These are phyloP conservation scores for Eristalis arbustorum DNA, from an alignment of 2,888 invertebrate species.

Conservation along the genomic window DNA sequence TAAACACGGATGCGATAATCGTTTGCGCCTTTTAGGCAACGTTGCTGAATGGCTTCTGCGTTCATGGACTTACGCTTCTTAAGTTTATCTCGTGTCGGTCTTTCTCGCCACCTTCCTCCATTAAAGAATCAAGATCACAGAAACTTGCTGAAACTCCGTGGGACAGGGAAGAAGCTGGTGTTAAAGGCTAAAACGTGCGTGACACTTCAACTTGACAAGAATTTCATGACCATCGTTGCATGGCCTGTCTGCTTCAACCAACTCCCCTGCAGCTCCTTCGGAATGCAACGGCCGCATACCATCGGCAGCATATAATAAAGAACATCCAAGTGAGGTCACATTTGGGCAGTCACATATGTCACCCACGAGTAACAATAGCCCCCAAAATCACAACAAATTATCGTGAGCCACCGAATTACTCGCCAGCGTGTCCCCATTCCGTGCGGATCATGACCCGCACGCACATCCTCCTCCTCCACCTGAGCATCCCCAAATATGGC, in stretches of 20 bases:
- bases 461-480: neutral
- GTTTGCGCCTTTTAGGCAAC: too few relatives aligned
- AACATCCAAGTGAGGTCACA: neutral
- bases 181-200: neutral
- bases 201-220: neutral
- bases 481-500: conserved; percentile 22
- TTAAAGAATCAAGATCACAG: too few relatives aligned
- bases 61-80: too few relatives aligned
- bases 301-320: neutral
- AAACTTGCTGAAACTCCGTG: too few relatives aligned
- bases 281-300: neutral
- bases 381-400: neutral
- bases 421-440: conserved; percentile 24
- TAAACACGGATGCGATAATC: too few relatives aligned
- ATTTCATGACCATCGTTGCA: neutral
- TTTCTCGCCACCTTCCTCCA: too few relatives aligned
- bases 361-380: neutral
- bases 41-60: too few relatives aligned
- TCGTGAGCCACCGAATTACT: conserved; percentile 58
- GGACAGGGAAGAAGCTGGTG: too few relatives aligned
- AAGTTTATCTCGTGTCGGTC: too few relatives aligned
- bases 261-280: neutral
- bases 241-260: too few relatives aligned
- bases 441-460: conserved; percentile 38
- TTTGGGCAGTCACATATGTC: neutral